These are phyloP conservation scores for Athalia rosae DNA, from an alignment of 2,888 invertebrate species.

Conservation along the genomic window DNA sequence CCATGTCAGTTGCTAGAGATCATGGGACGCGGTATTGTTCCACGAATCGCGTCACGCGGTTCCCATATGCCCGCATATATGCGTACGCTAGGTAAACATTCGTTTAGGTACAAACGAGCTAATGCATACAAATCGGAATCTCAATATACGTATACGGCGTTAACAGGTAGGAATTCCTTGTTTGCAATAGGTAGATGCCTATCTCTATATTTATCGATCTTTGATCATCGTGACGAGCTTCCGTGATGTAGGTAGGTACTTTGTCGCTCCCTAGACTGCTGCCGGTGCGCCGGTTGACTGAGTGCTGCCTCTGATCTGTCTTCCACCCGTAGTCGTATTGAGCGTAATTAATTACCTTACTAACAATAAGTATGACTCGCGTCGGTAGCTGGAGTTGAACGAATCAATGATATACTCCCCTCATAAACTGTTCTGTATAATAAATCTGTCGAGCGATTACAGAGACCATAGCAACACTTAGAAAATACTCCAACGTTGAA, in stretches of 20 bases:
- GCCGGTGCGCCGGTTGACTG: neutral
- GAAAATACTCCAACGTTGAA: too few species aligned
- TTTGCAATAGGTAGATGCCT: constrained; percentile 16
- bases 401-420: neutral
- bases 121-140: constrained; percentile 32
- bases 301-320: constrained; percentile 10
- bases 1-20: constrained; percentile 29
- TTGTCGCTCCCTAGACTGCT: neutral
- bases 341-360: constrained; percentile 15
- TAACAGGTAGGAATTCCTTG: constrained; percentile 31
- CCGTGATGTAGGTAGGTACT: constrained; percentile 24
- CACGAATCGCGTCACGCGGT: constrained; percentile 25
- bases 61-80: constrained; percentile 43
- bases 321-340: neutral
- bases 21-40: constrained; percentile 41
- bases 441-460: too few species aligned
- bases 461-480: too few species aligned
- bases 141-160: constrained; percentile 34
- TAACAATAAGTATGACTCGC: neutral
- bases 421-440: too few species aligned
- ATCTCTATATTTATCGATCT: constrained; percentile 28
- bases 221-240: constrained; percentile 34
- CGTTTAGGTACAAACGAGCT: constrained; percentile 13
- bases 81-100: constrained; percentile 25
- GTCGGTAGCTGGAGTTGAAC: neutral